Conservation (phyloP, 1,140 invertebrate genomes). For the Drosophila tsacasi region DNA sequence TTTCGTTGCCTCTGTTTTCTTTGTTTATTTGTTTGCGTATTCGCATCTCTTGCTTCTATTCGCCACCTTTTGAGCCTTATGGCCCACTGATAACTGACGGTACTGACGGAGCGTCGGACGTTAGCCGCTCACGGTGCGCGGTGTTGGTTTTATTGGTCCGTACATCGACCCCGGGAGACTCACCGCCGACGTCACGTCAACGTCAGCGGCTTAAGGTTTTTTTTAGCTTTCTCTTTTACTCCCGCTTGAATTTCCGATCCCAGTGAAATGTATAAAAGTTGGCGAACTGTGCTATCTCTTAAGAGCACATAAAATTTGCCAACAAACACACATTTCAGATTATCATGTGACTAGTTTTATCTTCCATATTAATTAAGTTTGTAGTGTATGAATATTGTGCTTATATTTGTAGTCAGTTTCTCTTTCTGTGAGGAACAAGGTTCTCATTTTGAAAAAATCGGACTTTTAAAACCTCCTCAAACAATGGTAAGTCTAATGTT, state of each 20-base stretch:
- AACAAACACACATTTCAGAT: not conserved
- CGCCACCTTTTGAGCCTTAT: slow-evolving; percentile 8
- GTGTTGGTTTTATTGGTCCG: slow-evolving; percentile 33
- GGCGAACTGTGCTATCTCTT: not conserved
- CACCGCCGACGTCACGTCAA: slow-evolving; percentile 26
- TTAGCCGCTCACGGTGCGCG: slow-evolving; percentile 2
- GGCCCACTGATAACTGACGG: slow-evolving; percentile 30
- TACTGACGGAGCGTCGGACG: slow-evolving; percentile 3
- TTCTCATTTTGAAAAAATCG: not conserved
- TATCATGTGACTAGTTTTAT: not conserved
- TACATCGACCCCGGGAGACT: slow-evolving; percentile 36
- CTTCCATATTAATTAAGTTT: not conserved
- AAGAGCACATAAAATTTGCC: not conserved
- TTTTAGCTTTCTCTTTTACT: slow-evolving; percentile 37
- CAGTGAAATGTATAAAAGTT: slow-evolving; percentile 1
- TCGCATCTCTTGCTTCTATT: slow-evolving; percentile 9
- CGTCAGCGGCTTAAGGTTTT: slow-evolving; percentile 22
- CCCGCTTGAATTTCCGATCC: not conserved
- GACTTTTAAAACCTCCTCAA: not conserved
- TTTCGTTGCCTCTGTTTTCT: not conserved
- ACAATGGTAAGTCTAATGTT: too few species aligned
- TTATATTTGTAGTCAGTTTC: not conserved
- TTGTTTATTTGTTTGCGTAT: slow-evolving; percentile 15
- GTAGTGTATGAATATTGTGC: not conserved
- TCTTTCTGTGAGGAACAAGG: not conserved